Percentiles rank a stretch among this genome's conserved stretches.
These are phyloP conservation scores for Pyralis farinalis DNA, from an alignment of 2,888 invertebrate genomes.

Conservation along the genomic window DNA sequence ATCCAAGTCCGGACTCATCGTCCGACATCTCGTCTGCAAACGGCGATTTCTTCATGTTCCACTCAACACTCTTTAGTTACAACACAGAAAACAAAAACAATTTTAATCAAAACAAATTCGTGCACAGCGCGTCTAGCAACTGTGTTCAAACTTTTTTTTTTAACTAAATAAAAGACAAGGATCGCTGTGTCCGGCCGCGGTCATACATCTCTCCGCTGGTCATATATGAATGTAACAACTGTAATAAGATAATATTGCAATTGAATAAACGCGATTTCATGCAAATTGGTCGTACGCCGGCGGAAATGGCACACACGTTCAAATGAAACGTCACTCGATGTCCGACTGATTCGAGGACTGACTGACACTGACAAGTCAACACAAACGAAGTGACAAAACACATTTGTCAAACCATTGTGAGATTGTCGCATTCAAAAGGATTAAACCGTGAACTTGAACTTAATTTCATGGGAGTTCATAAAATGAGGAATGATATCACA, in stretches of 20 bases:
- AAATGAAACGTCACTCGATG: conserved; percentile 53
- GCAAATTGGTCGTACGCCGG: conserved; percentile 59
- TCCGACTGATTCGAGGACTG: conserved; percentile 68
- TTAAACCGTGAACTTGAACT: conserved; percentile 63
- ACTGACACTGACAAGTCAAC: conserved; percentile 34
- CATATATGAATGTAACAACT: conserved; percentile 44
- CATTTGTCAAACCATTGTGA: conserved; percentile 27
- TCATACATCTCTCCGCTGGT: conserved; percentile 45
- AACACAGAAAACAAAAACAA: conserved; percentile 42
- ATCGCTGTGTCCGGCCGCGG: conserved; percentile 46
- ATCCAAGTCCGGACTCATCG: conserved; percentile 85
- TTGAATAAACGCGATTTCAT: conserved; percentile 71
- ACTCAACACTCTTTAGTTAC: conserved; percentile 34
- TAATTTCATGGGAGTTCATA: conserved; percentile 11
- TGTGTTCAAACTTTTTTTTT: conserved; percentile 32
- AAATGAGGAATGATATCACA: too few relatives aligned
- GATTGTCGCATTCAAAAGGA: conserved; percentile 37
- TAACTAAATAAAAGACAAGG: conserved; percentile 36
- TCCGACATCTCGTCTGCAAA: conserved; percentile 72
- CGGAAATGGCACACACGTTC: conserved; percentile 53
- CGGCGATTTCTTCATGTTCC: conserved; percentile 55
- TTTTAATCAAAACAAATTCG: conserved; percentile 50
- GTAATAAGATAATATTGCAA: conserved; percentile 64
- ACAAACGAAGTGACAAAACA: conserved; percentile 38
- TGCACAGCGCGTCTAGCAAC: conserved; percentile 25